Conservation (phyloP, 2,888 invertebrate species). For the Achlya flavicornis region DNA sequence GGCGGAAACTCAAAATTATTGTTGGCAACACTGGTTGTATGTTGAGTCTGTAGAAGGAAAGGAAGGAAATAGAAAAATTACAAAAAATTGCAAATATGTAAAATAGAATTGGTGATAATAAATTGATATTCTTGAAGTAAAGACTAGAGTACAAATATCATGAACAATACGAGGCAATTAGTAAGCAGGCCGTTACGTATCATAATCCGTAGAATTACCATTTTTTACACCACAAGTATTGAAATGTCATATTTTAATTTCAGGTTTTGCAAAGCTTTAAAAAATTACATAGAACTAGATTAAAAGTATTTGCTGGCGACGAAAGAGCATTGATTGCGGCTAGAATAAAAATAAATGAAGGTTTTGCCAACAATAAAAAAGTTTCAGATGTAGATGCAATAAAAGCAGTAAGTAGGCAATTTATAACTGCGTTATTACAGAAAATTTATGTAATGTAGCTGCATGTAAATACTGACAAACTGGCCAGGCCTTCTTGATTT, state of each 20-base stretch:
- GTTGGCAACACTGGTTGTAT: no score
- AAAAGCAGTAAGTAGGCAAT: constrained; percentile 80
- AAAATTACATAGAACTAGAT: constrained; percentile 87
- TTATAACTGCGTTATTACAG: no score
- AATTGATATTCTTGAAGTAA: no score
- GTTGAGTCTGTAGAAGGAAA: no score
- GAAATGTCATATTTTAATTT: constrained; percentile 26
- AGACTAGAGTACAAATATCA: constrained; percentile 19
- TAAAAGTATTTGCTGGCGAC: constrained; percentile 88
- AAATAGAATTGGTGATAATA: no score
- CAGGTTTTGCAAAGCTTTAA: constrained; percentile 89
- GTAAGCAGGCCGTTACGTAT: constrained; percentile 25
- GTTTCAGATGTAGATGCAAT: constrained; percentile 85
- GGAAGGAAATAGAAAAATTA: no score
- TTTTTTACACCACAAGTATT: neutral
- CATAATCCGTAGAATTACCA: neutral
- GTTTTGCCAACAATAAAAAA: constrained; percentile 87
- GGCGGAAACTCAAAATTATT: no score
- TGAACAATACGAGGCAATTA: constrained; percentile 36
- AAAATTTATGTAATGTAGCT: no score
- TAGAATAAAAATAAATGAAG: constrained; percentile 89
- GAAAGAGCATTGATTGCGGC: constrained; percentile 84
- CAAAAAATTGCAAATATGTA: no score
- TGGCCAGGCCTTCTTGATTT: no score
- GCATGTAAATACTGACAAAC: no score